phyloP scores from a whole-genome alignment of 2,113 vertebrate genomes.

The Tricholaema leucomelas region DNA sequence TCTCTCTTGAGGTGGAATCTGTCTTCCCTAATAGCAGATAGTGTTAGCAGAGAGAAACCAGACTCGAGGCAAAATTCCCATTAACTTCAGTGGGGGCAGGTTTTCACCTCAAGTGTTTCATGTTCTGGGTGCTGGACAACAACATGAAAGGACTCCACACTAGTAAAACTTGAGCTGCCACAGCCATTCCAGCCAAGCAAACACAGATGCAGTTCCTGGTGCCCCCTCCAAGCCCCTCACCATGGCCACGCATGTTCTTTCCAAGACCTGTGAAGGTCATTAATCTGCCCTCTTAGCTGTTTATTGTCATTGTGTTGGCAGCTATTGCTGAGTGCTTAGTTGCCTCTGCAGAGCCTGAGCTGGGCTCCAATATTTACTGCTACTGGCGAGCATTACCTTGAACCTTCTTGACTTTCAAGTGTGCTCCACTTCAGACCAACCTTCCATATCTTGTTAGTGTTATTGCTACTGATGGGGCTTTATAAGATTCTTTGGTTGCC shows the following conservation, averaged over 20 bases:
- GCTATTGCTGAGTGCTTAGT: neutral
- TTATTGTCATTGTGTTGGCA: constrained; percentile 31
- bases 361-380: neutral
- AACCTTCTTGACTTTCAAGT: neutral
- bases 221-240: neutral
- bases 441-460: neutral
- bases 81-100: constrained; percentile 41
- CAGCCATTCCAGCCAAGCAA: constrained; percentile 7
- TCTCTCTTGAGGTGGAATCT: neutral
- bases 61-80: constrained; percentile 42
- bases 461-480: neutral
- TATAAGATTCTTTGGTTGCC: neutral
- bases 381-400: neutral
- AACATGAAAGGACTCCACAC: constrained; percentile 63
- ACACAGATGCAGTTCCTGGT: constrained; percentile 6
- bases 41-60: constrained; percentile 62
- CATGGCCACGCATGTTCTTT: neutral
- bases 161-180: constrained; percentile 34
- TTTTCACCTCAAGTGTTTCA: constrained; percentile 67
- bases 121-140: constrained; percentile 43
- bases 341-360: neutral
- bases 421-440: neutral
- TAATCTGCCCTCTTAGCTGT: constrained; percentile 45
- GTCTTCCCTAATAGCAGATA: constrained; percentile 34
- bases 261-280: neutral